Percentiles rank a stretch among this genome's conserved stretches.
phyloP scores from a whole-genome alignment of 2,888 invertebrate species.

The Nycteola revayana region DNA sequence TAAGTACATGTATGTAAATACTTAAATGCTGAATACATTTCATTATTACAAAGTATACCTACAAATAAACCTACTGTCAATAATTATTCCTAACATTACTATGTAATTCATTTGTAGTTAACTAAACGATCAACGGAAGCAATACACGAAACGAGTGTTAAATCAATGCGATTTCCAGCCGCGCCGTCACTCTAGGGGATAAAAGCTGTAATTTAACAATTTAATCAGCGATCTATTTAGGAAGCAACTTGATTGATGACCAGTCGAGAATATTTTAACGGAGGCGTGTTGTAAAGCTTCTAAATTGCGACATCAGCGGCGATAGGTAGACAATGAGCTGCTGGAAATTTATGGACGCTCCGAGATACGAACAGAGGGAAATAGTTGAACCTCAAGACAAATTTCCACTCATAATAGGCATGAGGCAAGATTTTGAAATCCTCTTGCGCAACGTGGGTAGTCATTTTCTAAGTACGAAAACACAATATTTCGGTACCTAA shows the following conservation, averaged over 20 bases:
- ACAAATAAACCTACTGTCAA: too few species aligned
- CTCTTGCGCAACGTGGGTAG: too few species aligned
- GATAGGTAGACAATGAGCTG: conserved; percentile 61
- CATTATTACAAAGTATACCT: too few species aligned
- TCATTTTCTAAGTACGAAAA: too few species aligned
- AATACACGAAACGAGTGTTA: conserved; percentile 15
- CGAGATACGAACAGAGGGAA: conserved; percentile 32
- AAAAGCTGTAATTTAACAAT: conserved; percentile 57
- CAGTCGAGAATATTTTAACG: conserved; percentile 59
- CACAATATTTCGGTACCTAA: too few species aligned
- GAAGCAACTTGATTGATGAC: conserved; percentile 65
- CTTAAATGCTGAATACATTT: too few species aligned
- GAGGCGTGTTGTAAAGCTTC: conserved; percentile 38
- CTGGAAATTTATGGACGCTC: conserved; percentile 54
- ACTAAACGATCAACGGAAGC: conserved; percentile 5
- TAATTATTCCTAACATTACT: too few species aligned
- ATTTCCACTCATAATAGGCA: conserved; percentile 35
- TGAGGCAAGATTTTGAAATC: too few species aligned
- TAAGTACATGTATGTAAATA: too few species aligned
- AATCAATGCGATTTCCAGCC: conserved; percentile 22
- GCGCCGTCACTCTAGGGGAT: conserved; percentile 22
- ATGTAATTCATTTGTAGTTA: too few species aligned
- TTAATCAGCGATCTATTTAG: conserved; percentile 66
- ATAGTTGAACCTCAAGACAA: conserved; percentile 35
- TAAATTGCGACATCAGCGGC: conserved; percentile 59